These are phyloP conservation scores for Lomographa bimaculata DNA, from an alignment of 2,888 invertebrate genomes.

Conservation along the genomic window DNA sequence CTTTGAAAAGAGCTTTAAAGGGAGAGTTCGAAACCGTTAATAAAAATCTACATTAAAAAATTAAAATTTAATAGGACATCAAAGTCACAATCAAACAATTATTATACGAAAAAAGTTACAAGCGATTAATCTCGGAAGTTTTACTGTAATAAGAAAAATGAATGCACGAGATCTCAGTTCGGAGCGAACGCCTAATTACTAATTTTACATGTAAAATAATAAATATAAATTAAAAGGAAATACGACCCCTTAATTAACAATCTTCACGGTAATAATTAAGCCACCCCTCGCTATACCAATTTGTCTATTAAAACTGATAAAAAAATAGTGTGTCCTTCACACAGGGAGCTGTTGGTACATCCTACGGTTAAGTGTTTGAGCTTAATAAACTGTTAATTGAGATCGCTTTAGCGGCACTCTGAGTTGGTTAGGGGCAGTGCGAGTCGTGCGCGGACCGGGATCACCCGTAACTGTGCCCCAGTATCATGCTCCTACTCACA, in stretches of 20 bases:
- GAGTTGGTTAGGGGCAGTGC: slow-evolving; percentile 60
- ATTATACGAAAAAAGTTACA: too few relatives aligned
- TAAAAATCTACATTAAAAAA: too few relatives aligned
- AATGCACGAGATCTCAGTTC: too few relatives aligned
- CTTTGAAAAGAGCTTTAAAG: too few relatives aligned
- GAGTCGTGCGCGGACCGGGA: slow-evolving; percentile 57
- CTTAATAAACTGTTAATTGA: slow-evolving; percentile 82
- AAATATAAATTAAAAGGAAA: slow-evolving; percentile 32
- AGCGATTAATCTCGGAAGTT: too few relatives aligned
- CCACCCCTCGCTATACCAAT: slow-evolving; percentile 65
- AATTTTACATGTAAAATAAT: too few relatives aligned
- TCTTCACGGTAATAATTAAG: slow-evolving; percentile 31
- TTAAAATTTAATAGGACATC: too few relatives aligned
- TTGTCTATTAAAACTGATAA: slow-evolving; percentile 65
- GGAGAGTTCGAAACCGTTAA: too few relatives aligned
- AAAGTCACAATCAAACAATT: too few relatives aligned
- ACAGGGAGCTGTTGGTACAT: slow-evolving; percentile 54
- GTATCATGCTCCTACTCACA: slow-evolving; percentile 60
- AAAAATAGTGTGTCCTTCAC: slow-evolving; percentile 50
- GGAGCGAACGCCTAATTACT: too few relatives aligned
- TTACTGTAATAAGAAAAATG: too few relatives aligned
- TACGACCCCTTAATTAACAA: slow-evolving; percentile 18
- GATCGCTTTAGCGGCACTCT: slow-evolving; percentile 57
- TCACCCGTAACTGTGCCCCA: slow-evolving; percentile 34
- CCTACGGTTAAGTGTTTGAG: slow-evolving; percentile 75